Evolutionary conservation across 1,140 invertebrate genomes (phyloP).

Genomic region (Cyclina sinensis): DNA sequence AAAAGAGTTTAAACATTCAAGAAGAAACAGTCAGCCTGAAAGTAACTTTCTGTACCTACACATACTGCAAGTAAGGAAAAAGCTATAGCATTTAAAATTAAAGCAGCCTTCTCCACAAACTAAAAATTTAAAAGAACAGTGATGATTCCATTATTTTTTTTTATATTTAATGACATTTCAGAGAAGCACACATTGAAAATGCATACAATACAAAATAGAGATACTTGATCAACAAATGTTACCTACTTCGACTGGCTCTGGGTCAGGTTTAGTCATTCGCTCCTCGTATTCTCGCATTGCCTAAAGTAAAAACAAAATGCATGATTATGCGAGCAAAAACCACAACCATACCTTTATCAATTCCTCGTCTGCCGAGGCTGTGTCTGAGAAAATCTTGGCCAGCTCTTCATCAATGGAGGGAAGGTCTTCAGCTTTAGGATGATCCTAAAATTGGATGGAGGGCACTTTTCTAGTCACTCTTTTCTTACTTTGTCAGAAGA

Average conservation of each 20-base stretch:
- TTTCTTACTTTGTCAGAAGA: not conserved
- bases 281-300: conserved; percentile 54
- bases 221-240: conserved; percentile 38
- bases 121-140: too few species aligned
- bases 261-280: conserved; percentile 56
- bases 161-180: too few species aligned
- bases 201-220: conserved; percentile 1
- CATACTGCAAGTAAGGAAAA: too few species aligned
- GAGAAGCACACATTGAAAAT: not conserved
- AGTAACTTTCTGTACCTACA: too few species aligned
- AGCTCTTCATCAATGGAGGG: conserved; percentile 87
- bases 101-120: too few species aligned
- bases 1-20: too few species aligned
- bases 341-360: conserved; percentile 75
- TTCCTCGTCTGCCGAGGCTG: conserved; percentile 27
- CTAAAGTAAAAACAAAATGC: conserved; percentile 60
- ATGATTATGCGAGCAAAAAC: conserved; percentile 47
- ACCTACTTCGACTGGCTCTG: conserved; percentile 59
- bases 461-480: conserved; percentile 16
- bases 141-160: too few species aligned
- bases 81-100: too few species aligned
- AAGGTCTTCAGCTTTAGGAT: conserved; percentile 79
- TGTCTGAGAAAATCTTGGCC: conserved; percentile 83
- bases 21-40: too few species aligned
- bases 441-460: conserved; percentile 66